Evolutionary conservation across 1,140 invertebrate species (phyloP).

Genomic region (Pseudoatta argentina): DNA sequence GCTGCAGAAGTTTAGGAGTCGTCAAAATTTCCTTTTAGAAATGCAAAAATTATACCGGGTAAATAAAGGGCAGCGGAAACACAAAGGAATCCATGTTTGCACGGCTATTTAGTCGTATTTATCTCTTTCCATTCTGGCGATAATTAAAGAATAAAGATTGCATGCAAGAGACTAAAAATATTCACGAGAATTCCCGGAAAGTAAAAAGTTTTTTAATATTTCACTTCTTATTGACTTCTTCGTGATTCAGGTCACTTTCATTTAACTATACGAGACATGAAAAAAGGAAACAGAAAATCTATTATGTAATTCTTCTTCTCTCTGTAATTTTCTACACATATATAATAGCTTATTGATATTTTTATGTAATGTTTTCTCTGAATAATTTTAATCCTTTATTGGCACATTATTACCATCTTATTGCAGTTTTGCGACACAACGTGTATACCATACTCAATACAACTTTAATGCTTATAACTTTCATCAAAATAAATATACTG

Average conservation of each 20-base stretch:
- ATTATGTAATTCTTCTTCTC: background rate
- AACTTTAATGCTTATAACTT: too few species aligned
- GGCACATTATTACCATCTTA: too few species aligned
- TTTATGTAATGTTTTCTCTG: background rate
- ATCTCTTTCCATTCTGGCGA: background rate
- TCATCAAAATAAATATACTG: too few species aligned
- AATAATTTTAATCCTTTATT: too few species aligned
- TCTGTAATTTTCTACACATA: background rate
- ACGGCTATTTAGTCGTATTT: background rate
- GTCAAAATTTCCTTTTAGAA: constrained; percentile 18
- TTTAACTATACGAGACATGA: constrained; percentile 25
- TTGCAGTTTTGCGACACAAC: too few species aligned
- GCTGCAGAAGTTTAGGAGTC: background rate
- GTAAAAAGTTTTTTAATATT: background rate
- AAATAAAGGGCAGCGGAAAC: constrained; percentile 8
- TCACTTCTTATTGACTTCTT: constrained; percentile 5
- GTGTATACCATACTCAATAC: too few species aligned
- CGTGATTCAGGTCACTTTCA: background rate
- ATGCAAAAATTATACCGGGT: constrained; percentile 4
- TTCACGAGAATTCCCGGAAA: background rate
- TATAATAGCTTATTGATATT: background rate
- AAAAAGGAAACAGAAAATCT: background rate
- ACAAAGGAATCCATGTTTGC: background rate
- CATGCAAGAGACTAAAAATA: background rate
- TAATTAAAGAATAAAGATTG: constrained; percentile 25